phyloP scores from a whole-genome alignment of 2,888 invertebrate genomes.

The Iphiclides podalirius region DNA sequence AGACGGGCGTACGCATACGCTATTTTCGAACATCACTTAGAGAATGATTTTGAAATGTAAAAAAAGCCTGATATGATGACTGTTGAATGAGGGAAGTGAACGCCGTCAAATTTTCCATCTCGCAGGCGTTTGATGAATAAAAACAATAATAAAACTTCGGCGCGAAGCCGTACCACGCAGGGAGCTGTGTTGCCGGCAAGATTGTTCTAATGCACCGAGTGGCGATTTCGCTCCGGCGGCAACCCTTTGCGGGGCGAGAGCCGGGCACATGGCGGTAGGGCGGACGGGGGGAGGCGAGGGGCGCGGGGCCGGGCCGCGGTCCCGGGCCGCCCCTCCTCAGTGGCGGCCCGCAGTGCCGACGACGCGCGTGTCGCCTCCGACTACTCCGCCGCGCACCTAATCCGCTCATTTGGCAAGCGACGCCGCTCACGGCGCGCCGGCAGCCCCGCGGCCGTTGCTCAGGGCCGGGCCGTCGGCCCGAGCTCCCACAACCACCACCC shows the following conservation, averaged over 20 bases:
- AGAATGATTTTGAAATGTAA: too few relatives aligned
- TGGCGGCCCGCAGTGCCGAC: constrained; percentile 77
- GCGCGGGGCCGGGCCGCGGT: constrained; percentile 53
- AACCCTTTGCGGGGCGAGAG: constrained; percentile 63
- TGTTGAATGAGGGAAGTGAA: too few relatives aligned
- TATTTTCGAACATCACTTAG: too few relatives aligned
- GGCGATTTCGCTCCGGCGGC: constrained; percentile 68
- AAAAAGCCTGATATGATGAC: too few relatives aligned
- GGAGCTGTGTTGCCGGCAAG: too few relatives aligned
- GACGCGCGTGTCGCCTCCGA: constrained; percentile 77
- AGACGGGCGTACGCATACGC: constrained; percentile 56
- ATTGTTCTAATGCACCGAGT: constrained; percentile 22
- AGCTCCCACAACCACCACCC: constrained; percentile 56
- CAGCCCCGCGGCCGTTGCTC: constrained; percentile 65
- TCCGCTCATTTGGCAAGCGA: constrained; percentile 71
- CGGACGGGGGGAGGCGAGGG: constrained; percentile 41
- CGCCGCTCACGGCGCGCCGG: constrained; percentile 72
- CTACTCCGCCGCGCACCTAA: constrained; percentile 72
- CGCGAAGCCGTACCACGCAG: too few relatives aligned
- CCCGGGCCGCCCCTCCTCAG: constrained; percentile 78
- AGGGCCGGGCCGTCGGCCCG: constrained; percentile 51
- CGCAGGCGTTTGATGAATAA: neutral
- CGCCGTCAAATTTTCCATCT: constrained; percentile 7
- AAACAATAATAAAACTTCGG: too few relatives aligned
- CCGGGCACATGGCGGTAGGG: constrained; percentile 64